phyloP scores from a whole-genome alignment of 2,113 vertebrate species.

The Limnothrissa miodon region DNA sequence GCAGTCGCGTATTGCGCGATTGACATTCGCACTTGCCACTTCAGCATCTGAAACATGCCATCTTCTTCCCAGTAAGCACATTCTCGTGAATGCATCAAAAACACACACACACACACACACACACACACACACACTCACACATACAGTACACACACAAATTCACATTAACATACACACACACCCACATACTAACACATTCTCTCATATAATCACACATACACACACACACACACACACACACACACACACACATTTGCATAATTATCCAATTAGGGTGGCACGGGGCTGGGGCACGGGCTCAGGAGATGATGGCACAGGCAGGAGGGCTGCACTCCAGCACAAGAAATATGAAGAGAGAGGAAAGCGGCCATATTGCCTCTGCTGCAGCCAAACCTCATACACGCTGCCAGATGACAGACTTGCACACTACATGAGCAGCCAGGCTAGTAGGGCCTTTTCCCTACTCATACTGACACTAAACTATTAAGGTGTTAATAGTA shows the following conservation, averaged over 20 bases:
- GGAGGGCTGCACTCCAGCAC: neutral
- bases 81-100: neutral
- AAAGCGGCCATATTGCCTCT: neutral
- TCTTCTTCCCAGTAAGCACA: neutral
- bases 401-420: neutral
- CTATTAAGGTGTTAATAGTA: neutral
- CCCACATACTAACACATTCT: neutral
- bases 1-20: neutral
- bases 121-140: neutral
- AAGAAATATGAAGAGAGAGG: neutral
- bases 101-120: neutral
- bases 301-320: neutral
- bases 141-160: neutral
- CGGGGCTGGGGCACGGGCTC: neutral
- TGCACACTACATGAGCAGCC: neutral
- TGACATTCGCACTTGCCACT: neutral
- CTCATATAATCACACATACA: neutral
- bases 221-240: neutral
- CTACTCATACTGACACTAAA: neutral
- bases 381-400: neutral
- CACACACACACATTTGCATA: neutral
- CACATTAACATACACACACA: neutral
- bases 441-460: neutral
- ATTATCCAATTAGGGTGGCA: constrained; percentile 18
- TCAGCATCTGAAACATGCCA: neutral